Conservation (phyloP, 2,888 invertebrate genomes). For the Euclidia mi region DNA sequence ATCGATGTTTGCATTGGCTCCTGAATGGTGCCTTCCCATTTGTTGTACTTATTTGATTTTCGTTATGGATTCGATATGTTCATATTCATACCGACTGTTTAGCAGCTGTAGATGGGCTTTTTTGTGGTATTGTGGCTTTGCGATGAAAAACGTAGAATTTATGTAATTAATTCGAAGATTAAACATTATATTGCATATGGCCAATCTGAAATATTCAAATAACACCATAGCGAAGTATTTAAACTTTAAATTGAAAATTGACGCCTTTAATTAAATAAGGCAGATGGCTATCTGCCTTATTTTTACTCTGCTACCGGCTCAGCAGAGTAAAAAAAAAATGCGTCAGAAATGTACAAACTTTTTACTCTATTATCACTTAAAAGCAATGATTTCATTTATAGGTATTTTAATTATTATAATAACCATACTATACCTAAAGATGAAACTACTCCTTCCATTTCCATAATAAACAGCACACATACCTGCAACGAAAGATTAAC, state of each 20-base stretch:
- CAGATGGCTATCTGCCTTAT: no score
- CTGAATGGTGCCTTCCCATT: constrained; percentile 74
- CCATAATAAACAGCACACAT: constrained; percentile 19
- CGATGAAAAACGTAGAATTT: constrained; percentile 4
- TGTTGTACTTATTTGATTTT: constrained; percentile 81
- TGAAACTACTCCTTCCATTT: not conserved
- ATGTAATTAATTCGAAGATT: not conserved
- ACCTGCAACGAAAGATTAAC: constrained; percentile 45
- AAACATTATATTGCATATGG: no score
- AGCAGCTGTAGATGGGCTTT: constrained; percentile 9
- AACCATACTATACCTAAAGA: constrained; percentile 6
- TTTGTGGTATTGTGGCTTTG: constrained; percentile 3
- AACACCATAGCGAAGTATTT: no score
- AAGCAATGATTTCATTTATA: no score
- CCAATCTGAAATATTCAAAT: no score
- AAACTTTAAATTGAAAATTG: no score
- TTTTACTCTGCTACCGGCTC: no score
- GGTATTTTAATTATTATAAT: no score
- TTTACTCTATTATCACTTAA: no score
- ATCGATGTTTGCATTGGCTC: constrained; percentile 66
- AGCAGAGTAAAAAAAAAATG: no score
- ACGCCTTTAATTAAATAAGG: no score
- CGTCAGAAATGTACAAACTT: no score
- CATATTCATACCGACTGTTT: constrained; percentile 6
- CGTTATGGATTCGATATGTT: constrained; percentile 61